Conservation (phyloP, 2,113 vertebrate species). For the Catharus minimus region DNA sequence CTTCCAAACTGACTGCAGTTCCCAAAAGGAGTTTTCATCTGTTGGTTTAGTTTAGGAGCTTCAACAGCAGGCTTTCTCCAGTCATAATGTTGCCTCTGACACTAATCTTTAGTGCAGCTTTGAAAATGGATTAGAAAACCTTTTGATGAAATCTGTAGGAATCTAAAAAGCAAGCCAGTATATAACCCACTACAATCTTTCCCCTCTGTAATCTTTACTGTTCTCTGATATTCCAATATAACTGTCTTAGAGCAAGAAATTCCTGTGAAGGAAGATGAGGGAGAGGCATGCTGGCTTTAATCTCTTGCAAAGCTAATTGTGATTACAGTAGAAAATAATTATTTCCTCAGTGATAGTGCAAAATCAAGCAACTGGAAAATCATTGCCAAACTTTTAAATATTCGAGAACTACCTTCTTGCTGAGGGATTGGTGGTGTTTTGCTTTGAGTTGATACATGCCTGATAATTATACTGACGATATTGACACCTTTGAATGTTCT, state of each 20-base stretch:
- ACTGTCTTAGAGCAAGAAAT: not conserved
- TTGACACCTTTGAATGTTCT: conserved; percentile 19
- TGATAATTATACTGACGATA: conserved; percentile 19
- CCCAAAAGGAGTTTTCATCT: not conserved
- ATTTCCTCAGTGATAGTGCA: not conserved
- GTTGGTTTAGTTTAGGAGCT: not conserved
- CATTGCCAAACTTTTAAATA: conserved; percentile 15
- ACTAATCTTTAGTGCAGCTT: not conserved
- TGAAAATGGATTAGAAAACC: not conserved
- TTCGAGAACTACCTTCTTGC: conserved; percentile 2
- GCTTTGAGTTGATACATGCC: not conserved
- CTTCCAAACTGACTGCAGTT: not conserved
- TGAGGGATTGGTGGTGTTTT: conserved; percentile 9
- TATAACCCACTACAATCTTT: not conserved
- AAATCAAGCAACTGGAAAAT: not conserved
- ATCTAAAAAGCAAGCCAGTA: not conserved
- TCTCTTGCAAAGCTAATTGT: not conserved
- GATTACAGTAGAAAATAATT: conserved; percentile 34
- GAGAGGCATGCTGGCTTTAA: not conserved
- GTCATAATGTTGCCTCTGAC: not conserved
- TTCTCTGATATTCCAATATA: not conserved
- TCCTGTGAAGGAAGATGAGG: not conserved
- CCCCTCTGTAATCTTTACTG: not conserved
- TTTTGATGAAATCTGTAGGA: not conserved
- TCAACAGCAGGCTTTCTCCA: not conserved